Evolutionary conservation across 2,888 invertebrate species (phyloP).

Genomic region (Acronicta leporina): DNA sequence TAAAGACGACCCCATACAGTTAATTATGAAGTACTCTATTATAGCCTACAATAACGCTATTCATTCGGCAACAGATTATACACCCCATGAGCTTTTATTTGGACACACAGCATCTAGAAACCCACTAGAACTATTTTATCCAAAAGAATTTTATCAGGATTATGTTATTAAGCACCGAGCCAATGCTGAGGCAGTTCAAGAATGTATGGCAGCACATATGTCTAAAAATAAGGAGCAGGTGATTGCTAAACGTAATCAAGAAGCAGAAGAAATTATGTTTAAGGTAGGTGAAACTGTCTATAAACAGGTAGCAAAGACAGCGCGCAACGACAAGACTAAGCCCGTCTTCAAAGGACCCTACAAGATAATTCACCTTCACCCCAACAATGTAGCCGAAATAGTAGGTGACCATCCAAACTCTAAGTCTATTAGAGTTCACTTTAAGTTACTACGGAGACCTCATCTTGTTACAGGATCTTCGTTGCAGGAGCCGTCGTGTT

Average conservation of each 20-base stretch:
- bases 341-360: conserved; percentile 1
- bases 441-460: conserved; percentile 13
- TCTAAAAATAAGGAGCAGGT: neutral
- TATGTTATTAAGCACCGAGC: no score
- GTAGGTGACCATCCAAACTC: conserved; percentile 7
- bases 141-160: conserved; percentile 16
- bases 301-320: conserved; percentile 8
- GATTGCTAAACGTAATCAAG: neutral
- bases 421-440: conserved; percentile 16
- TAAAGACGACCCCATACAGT: conserved; percentile 3
- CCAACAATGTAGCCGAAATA: neutral
- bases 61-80: conserved; percentile 9
- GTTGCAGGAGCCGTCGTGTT: conserved; percentile 6
- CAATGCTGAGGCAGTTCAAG: conserved; percentile 2
- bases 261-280: conserved; percentile 3
- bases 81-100: conserved; percentile 8
- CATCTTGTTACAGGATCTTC: conserved; percentile 11
- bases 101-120: conserved; percentile 13
- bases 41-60: conserved; percentile 14
- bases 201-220: conserved; percentile 2
- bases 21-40: conserved; percentile 11
- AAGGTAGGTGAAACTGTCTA: conserved; percentile 15
- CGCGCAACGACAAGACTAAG: neutral
- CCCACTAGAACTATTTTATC: conserved; percentile 8
- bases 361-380: neutral